These are phyloP conservation scores for Myotis brandtii DNA, from an alignment of 2,113 vertebrate species.

Conservation along the genomic window DNA sequence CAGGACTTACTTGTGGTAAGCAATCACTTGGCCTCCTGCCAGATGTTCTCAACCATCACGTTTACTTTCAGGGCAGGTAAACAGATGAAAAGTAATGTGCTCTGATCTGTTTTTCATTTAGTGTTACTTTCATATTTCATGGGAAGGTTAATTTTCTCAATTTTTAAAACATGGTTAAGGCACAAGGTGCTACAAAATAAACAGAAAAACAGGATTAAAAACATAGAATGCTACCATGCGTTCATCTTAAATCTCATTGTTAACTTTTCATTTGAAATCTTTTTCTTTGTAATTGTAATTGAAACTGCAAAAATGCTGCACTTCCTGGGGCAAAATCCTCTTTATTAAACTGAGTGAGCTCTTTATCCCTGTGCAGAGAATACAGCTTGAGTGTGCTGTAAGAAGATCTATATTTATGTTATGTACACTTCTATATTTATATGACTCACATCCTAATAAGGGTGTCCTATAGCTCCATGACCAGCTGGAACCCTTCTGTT, in stretches of 20 bases:
- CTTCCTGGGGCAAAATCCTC: neutral
- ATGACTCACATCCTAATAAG: neutral
- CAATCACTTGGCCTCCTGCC: neutral
- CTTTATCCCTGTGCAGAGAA: neutral
- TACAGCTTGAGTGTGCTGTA: neutral
- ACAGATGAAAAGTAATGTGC: neutral
- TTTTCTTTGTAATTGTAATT: neutral
- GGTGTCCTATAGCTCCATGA: neutral
- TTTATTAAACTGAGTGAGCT: neutral
- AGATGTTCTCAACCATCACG: neutral
- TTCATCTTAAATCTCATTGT: neutral
- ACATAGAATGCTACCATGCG: neutral
- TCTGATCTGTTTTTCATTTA: neutral
- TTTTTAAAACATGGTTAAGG: neutral
- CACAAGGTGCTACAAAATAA: neutral
- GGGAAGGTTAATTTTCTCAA: neutral
- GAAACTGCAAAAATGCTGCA: neutral
- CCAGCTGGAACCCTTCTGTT: constrained; percentile 1
- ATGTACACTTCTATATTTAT: neutral
- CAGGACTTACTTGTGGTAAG: neutral
- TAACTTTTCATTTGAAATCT: neutral
- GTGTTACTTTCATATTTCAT: neutral
- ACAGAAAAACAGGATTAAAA: neutral
- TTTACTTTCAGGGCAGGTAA: neutral
- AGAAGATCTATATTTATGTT: neutral